These are phyloP conservation scores for Aspidapion aeneum DNA, from an alignment of 2,888 invertebrate genomes.

Conservation along the genomic window DNA sequence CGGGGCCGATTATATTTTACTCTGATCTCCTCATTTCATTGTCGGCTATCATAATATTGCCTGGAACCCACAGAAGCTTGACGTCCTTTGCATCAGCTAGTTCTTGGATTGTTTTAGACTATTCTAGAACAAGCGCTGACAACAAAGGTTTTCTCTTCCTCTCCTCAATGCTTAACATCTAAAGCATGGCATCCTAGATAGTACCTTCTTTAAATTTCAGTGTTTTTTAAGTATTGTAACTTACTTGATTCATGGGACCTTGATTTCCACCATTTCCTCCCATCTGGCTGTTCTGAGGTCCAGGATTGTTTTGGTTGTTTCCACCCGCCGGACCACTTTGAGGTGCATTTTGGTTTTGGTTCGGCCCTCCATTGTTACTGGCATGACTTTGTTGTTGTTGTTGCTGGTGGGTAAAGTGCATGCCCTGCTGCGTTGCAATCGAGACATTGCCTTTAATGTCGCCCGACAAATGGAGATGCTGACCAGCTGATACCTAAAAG, in stretches of 20 bases:
- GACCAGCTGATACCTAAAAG: constrained; percentile 79
- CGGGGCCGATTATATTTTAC: too few relatives aligned
- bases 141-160: too few relatives aligned
- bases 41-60: too few relatives aligned
- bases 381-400: constrained; percentile 7
- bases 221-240: too few relatives aligned
- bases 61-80: too few relatives aligned
- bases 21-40: too few relatives aligned
- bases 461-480: constrained; percentile 76
- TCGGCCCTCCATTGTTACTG: constrained; percentile 18
- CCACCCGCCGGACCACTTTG: constrained; percentile 6
- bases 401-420: constrained; percentile 56
- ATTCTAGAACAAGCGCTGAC: too few relatives aligned
- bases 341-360: constrained; percentile 2
- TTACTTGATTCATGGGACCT: constrained; percentile 19
- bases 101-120: too few relatives aligned
- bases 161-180: too few relatives aligned
- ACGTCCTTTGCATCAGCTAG: too few relatives aligned
- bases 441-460: constrained; percentile 71
- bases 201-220: too few relatives aligned
- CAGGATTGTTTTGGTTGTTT: not conserved
- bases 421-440: constrained; percentile 81
- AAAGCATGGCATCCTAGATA: too few relatives aligned
- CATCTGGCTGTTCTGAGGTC: constrained; percentile 12
- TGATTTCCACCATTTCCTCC: constrained; percentile 9